phyloP scores from a whole-genome alignment of 35 echinoderm and acorn worm genomes.

The Anneissia japonica region DNA sequence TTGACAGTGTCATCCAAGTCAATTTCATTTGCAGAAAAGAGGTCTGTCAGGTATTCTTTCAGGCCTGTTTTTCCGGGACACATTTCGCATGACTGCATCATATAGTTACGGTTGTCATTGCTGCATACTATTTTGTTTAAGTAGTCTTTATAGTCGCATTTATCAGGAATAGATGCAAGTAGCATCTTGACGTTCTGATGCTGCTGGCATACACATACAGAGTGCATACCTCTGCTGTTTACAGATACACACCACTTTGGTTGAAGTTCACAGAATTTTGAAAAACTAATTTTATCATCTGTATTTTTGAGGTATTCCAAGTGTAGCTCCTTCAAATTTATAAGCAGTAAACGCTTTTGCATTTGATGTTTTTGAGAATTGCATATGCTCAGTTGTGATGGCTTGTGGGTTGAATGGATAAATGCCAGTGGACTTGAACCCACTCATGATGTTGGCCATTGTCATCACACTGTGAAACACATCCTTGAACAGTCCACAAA shows the following conservation, averaged over 20 bases:
- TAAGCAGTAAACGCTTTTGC: constrained; percentile 6
- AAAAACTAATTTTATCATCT: constrained; percentile 17
- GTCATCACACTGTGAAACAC: background rate
- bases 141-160: constrained; percentile 8
- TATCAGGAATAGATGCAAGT: constrained; percentile 5
- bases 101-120: background rate
- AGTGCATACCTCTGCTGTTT: background rate
- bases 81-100: background rate
- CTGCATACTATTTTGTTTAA: background rate
- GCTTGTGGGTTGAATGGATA: too few species aligned
- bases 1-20: background rate
- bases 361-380: background rate
- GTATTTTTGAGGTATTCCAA: background rate
- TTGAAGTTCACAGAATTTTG: constrained; percentile 17
- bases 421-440: too few species aligned
- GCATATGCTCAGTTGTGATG: too few species aligned
- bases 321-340: constrained; percentile 7
- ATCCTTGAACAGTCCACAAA: too few species aligned
- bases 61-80: constrained; percentile 11
- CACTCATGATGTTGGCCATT: too few species aligned
- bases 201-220: constrained; percentile 2
- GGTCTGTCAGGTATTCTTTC: background rate
- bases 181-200: constrained; percentile 14
- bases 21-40: background rate
- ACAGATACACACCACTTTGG: constrained; percentile 23